Percentiles rank a stretch among this genome's conserved stretches.
phyloP scores from a whole-genome alignment of 2,888 invertebrate genomes.

The Cheilosia impressa region DNA sequence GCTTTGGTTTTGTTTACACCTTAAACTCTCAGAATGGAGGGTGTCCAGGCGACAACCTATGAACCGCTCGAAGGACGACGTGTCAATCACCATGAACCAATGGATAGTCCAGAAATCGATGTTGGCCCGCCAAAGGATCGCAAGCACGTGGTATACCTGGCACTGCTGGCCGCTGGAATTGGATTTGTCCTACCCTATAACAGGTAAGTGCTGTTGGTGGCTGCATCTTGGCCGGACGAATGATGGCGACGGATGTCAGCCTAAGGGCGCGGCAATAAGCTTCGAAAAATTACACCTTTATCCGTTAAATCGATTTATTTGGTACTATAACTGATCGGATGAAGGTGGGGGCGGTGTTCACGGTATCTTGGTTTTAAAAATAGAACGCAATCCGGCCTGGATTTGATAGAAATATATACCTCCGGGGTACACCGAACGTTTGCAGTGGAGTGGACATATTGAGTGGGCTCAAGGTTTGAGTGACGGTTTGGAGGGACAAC shows the following conservation, averaged over 20 bases:
- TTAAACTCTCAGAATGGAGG: constrained; percentile 77
- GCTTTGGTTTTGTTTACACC: constrained; percentile 28
- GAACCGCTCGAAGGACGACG: constrained; percentile 82
- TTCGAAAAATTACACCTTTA: constrained; percentile 12
- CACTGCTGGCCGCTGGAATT: constrained; percentile 91
- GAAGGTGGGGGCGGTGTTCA: background rate
- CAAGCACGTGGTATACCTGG: constrained; percentile 82
- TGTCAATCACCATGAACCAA: constrained; percentile 78
- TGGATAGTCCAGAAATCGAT: constrained; percentile 83
- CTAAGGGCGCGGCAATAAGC: constrained; percentile 23
- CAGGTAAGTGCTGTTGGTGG: constrained; percentile 86
- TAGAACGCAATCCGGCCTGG: constrained; percentile 26
- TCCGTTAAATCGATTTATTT: constrained; percentile 59
- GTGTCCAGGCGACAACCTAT: constrained; percentile 82
- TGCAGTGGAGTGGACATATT: too few species aligned
- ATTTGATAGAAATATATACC: background rate
- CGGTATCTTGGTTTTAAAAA: constrained; percentile 26
- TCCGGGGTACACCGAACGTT: too few species aligned
- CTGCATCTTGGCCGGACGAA: too few species aligned
- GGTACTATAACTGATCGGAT: constrained; percentile 7
- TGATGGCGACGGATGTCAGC: background rate
- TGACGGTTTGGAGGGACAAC: too few species aligned
- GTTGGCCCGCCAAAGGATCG: constrained; percentile 83
- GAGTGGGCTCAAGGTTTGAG: too few species aligned
- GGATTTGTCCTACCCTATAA: constrained; percentile 96